Percentiles rank a stretch among this genome's conserved stretches.
Evolutionary conservation across 2,888 invertebrate genomes (phyloP).

Genomic region (Pogonocherus hispidulus): DNA sequence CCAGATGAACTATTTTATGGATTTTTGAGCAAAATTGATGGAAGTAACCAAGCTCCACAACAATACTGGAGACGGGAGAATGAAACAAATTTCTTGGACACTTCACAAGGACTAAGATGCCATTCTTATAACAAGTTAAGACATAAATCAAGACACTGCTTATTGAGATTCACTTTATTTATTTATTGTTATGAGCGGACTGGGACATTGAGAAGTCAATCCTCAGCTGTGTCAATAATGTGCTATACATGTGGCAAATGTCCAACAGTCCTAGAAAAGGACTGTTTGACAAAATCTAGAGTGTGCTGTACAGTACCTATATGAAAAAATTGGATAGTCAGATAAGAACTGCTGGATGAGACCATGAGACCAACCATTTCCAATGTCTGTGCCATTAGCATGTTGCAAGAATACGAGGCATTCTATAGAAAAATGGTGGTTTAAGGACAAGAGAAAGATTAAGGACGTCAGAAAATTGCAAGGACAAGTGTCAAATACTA

Average conservation of each 20-base stretch:
- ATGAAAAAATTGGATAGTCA: too few species aligned
- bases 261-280: too few species aligned
- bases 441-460: neutral
- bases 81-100: neutral
- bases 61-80: neutral
- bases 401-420: conserved; percentile 31
- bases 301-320: too few species aligned
- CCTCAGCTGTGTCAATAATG: too few species aligned
- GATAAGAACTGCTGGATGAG: too few species aligned
- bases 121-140: neutral
- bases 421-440: conserved; percentile 16
- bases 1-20: conserved; percentile 38
- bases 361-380: too few species aligned
- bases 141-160: too few species aligned
- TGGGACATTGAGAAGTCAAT: too few species aligned
- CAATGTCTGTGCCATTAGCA: too few species aligned
- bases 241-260: too few species aligned
- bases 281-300: too few species aligned
- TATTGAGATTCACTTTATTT: too few species aligned
- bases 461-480: conserved; percentile 5
- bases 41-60: neutral
- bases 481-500: conserved; percentile 34
- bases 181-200: neutral
- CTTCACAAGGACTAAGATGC: neutral
- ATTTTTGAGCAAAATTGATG: conserved; percentile 16